phyloP scores from a whole-genome alignment of 2,797 vertebrate genomes.

The Sebastes reedi region DNA sequence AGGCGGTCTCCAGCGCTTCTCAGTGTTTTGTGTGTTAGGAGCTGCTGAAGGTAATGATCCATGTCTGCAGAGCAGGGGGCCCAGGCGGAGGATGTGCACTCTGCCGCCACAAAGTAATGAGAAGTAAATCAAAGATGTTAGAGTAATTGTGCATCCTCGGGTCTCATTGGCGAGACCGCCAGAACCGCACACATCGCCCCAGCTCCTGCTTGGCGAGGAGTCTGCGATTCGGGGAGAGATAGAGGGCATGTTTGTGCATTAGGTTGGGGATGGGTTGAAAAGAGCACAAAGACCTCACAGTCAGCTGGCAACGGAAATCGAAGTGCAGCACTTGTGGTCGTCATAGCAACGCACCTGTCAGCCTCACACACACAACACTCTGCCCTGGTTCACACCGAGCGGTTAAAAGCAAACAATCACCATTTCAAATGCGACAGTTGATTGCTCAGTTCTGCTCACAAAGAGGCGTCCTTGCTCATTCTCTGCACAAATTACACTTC shows the following conservation, averaged over 20 bases:
- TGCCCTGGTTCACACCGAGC: slow-evolving; percentile 26
- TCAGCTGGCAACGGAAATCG: slow-evolving; percentile 69
- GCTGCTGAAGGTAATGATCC: slow-evolving; percentile 52
- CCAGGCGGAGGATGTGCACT: slow-evolving; percentile 47
- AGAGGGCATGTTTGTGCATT: slow-evolving; percentile 49
- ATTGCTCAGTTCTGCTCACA: slow-evolving; percentile 19
- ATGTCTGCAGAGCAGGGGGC: slow-evolving; percentile 10
- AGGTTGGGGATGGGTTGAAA: neutral
- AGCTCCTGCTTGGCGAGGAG: slow-evolving; percentile 22
- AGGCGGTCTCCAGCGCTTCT: slow-evolving; percentile 21
- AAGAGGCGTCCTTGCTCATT: slow-evolving; percentile 16
- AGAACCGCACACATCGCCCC: slow-evolving; percentile 46
- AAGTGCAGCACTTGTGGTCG: slow-evolving; percentile 66
- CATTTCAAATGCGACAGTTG: slow-evolving; percentile 37
- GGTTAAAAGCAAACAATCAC: slow-evolving; percentile 53
- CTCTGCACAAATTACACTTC: slow-evolving; percentile 22
- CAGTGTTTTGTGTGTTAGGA: slow-evolving; percentile 20
- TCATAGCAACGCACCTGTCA: slow-evolving; percentile 69
- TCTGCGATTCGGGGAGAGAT: slow-evolving; percentile 10
- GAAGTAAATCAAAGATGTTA: slow-evolving; percentile 66
- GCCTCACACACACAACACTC: slow-evolving; percentile 31
- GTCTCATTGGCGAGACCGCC: slow-evolving; percentile 56
- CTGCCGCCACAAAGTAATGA: slow-evolving; percentile 50
- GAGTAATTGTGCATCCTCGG: slow-evolving; percentile 36
- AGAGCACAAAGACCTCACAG: slow-evolving; percentile 73